Base-by-base conservation (phyloP, 2,888 invertebrate genomes). In the Drosophila koepferae region DNA sequence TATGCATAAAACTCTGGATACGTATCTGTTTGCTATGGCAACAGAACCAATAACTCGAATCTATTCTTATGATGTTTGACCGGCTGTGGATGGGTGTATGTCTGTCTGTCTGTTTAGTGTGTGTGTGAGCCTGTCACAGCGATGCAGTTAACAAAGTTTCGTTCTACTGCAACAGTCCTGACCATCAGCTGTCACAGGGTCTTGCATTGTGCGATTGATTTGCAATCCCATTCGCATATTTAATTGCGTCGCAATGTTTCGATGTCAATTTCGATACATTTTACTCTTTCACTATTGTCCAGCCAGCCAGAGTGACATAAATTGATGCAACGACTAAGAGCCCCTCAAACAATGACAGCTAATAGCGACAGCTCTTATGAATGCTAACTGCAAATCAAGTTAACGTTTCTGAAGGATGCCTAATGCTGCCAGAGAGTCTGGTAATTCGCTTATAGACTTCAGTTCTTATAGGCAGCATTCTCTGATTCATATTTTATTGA, bases 41-140 rank as follows among this genome's bases (percentile, higher is more conserved):
- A n/a, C n/a, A n/a, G n/a, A n/a, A n/a, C n/a, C 34, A 36, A 63
- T 48, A 44, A 16, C 40, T 55, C 16, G 34, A 12, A 77, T 62
- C 77, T 71, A 59, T 64, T 61, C 63, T 12, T 38, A 56, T 54
- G 70, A 14, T 41, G 20, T 48, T 43, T 23, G 48, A 20, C 46
- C 10, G 36, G 3, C 20, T 36, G 44, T 9, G 44, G 12, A 36
- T 34, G 6, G 46, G 31, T 14, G n/a, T 53, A n/a, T 10, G n/a
- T 53, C 31, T 46, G n/a, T n/a, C 28, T 6, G 6, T 28, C 28
- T 23, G 23, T 23, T 23, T 23, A 23, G 23, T 23, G 23, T 63
- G 4, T 40, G 16, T 20, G 12, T 53, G 9, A 23, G 23, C 23
- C 23, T 23, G 23, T 23, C 23, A 3, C 23, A 23, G 23, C 23